phyloP scores from a whole-genome alignment of 2,113 vertebrate genomes.

The Salvelinus fontinalis region DNA sequence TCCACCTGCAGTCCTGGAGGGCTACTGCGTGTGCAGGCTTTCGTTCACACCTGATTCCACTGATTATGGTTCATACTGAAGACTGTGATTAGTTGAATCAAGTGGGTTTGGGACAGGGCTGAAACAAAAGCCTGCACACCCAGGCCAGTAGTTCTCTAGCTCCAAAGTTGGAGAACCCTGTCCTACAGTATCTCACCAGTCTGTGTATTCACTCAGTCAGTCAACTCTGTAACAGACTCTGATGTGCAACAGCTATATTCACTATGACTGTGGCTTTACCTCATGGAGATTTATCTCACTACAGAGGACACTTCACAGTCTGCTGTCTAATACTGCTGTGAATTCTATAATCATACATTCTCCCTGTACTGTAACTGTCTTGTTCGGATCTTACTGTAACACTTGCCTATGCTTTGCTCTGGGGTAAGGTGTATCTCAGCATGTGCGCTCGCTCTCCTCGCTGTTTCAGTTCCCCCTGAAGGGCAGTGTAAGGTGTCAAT shows the following conservation, averaged over 20 bases:
- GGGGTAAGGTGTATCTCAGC: slow-evolving; percentile 15
- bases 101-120: no score
- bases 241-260: slow-evolving; percentile 22
- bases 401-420: slow-evolving; percentile 15
- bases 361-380: not conserved
- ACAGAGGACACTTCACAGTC: not conserved
- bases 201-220: slow-evolving; percentile 19
- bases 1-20: no score
- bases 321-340: not conserved
- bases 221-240: slow-evolving; percentile 12
- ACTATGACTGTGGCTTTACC: slow-evolving; percentile 62
- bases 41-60: no score
- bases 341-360: not conserved
- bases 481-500: slow-evolving; percentile 12
- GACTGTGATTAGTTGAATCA: no score
- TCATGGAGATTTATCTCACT: slow-evolving; percentile 20
- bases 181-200: no score
- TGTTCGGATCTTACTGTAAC: not conserved
- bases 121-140: no score
- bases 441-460: slow-evolving; percentile 12
- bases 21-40: no score
- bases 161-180: no score
- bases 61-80: not conserved
- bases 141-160: no score
- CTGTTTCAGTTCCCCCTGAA: not conserved